Conservation (phyloP, 1,140 invertebrate genomes). For the Calliphora vicina region DNA sequence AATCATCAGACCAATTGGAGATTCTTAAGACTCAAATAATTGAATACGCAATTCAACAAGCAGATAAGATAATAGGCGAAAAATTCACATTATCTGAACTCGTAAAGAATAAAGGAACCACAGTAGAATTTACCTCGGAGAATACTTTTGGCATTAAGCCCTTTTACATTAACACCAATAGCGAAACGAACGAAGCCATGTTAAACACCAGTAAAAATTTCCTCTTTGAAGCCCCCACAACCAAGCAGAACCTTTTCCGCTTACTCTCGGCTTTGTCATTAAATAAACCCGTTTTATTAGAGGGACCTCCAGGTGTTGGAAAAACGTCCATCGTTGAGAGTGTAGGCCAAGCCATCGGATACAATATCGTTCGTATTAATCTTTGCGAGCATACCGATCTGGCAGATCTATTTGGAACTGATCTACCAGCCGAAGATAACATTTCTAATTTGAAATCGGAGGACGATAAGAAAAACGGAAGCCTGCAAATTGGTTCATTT, state of each 20-base stretch:
- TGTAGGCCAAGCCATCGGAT: slow-evolving; percentile 85
- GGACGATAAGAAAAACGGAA: slow-evolving; percentile 10
- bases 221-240: slow-evolving; percentile 84
- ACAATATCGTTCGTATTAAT: slow-evolving; percentile 91
- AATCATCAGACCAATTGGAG: slow-evolving; percentile 50
- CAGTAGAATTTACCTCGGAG: slow-evolving; percentile 41
- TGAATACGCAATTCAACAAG: slow-evolving; percentile 46
- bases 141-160: slow-evolving; percentile 74
- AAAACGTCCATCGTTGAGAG: slow-evolving; percentile 95
- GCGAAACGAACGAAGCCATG: slow-evolving; percentile 43
- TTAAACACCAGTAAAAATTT: slow-evolving; percentile 65
- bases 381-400: slow-evolving; percentile 99
- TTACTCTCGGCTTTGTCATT: slow-evolving; percentile 89
- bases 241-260: slow-evolving; percentile 82
- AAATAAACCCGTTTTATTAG: slow-evolving; percentile 90
- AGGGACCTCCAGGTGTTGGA: slow-evolving; percentile 96
- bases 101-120: slow-evolving; percentile 44
- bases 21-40: slow-evolving; percentile 44
- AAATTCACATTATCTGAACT: slow-evolving; percentile 45
- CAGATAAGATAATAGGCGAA: slow-evolving; percentile 43
- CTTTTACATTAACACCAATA: slow-evolving; percentile 71
- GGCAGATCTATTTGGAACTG: slow-evolving; percentile 96
- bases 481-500: slow-evolving; percentile 81
- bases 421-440: slow-evolving; percentile 90
- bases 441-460: slow-evolving; percentile 40